Percentiles rank a stretch among this genome's conserved stretches.
Evolutionary conservation across 2,113 vertebrate genomes (phyloP).

Genomic region (Nibea coibor): DNA sequence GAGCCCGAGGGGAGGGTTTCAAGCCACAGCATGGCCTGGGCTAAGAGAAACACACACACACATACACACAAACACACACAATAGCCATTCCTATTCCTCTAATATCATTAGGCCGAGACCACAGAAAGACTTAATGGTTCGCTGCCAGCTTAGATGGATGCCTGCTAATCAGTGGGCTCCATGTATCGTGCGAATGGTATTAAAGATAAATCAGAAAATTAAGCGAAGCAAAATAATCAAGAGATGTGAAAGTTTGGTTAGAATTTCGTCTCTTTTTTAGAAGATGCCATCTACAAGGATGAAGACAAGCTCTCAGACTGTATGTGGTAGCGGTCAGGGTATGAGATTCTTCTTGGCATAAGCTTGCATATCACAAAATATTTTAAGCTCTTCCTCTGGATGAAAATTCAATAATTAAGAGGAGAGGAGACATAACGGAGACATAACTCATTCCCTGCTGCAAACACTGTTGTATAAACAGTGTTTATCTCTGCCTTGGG

Average conservation of each 20-base stretch:
- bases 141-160: conserved; percentile 36
- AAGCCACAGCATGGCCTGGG: conserved; percentile 68
- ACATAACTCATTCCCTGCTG: conserved; percentile 39
- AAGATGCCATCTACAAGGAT: neutral
- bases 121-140: conserved; percentile 43
- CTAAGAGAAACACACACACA: conserved; percentile 19
- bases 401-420: conserved; percentile 59
- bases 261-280: neutral
- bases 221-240: conserved; percentile 21
- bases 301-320: conserved; percentile 3
- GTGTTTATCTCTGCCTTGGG: conserved; percentile 57
- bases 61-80: conserved; percentile 14
- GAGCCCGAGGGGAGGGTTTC: conserved; percentile 65
- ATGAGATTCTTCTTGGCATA: conserved; percentile 27
- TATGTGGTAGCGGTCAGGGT: neutral
- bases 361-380: conserved; percentile 33
- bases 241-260: neutral
- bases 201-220: conserved; percentile 30
- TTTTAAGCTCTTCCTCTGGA: conserved; percentile 29
- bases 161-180: conserved; percentile 49
- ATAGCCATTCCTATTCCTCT: conserved; percentile 46
- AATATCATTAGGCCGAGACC: conserved; percentile 60
- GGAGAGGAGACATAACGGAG: conserved; percentile 47
- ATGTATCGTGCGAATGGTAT: conserved; percentile 36
- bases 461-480: conserved; percentile 66